phyloP scores from a whole-genome alignment of 2,797 vertebrate species.

The Lutjanus campechanus region DNA sequence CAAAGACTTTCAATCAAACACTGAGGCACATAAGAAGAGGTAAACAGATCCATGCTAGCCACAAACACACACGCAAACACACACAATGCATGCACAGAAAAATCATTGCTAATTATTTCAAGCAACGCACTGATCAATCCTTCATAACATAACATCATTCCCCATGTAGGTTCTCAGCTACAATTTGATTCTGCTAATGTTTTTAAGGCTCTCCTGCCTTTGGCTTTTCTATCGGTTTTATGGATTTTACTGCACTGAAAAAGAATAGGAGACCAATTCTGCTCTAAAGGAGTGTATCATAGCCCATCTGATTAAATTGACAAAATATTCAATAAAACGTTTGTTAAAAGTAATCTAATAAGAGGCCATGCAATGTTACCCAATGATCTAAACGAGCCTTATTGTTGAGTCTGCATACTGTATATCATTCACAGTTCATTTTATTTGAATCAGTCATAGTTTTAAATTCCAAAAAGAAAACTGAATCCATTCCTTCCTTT shows the following conservation, averaged over 20 bases:
- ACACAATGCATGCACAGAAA: conserved; percentile 66
- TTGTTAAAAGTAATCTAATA: conserved; percentile 82
- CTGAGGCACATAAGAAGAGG: conserved; percentile 50
- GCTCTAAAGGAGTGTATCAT: conserved; percentile 80
- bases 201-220: conserved; percentile 90
- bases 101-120: conserved; percentile 98
- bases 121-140: conserved; percentile 95
- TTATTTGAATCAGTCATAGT: conserved; percentile 57
- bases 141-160: conserved; percentile 93
- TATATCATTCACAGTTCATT: conserved; percentile 44
- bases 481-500: conserved; percentile 55
- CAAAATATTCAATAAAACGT: conserved; percentile 81
- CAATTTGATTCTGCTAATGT: conserved; percentile 93
- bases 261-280: conserved; percentile 79
- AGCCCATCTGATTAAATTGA: conserved; percentile 78
- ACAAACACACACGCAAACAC: conserved; percentile 50
- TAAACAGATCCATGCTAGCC: conserved; percentile 59
- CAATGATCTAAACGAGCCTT: conserved; percentile 54
- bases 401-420: conserved; percentile 61
- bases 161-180: conserved; percentile 87
- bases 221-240: conserved; percentile 90
- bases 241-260: conserved; percentile 88
- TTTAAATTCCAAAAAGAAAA: conserved; percentile 64
- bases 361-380: conserved; percentile 64
- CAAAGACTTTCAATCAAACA: conserved; percentile 40